Conservation (phyloP, 2,113 vertebrate genomes). For the Carettochelys insculpta region DNA sequence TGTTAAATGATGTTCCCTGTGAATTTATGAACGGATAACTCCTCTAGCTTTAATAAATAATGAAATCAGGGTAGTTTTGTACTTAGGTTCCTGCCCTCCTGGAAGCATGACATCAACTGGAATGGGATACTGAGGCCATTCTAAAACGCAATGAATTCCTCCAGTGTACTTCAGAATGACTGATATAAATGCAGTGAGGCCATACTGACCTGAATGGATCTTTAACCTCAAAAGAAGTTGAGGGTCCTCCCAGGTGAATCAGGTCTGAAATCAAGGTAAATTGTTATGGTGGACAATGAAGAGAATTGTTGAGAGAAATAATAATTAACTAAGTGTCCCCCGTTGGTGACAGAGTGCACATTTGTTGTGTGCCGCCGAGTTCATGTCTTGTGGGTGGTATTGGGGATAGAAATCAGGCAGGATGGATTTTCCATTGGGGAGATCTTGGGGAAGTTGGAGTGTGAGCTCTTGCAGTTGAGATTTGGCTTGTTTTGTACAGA, state of each 20-base stretch:
- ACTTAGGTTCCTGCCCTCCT: not conserved
- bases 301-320: not conserved
- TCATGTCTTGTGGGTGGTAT: not conserved
- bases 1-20: slow-evolving; percentile 2
- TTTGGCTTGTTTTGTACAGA: not conserved
- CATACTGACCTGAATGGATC: rapidly evolving
- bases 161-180: slow-evolving; percentile 13
- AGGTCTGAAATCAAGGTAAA: not conserved
- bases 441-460: not conserved
- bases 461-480: not conserved
- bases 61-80: slow-evolving; percentile 15
- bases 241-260: not conserved
- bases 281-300: not conserved
- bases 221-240: not conserved
- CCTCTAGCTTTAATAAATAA: slow-evolving; percentile 60
- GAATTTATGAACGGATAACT: slow-evolving; percentile 42
- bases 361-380: rapidly evolving
- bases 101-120: not conserved
- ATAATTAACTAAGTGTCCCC: rapidly evolving
- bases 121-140: slow-evolving; percentile 19
- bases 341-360: not conserved
- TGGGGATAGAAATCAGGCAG: not conserved
- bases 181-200: slow-evolving; percentile 27
- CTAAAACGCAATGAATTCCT: not conserved
- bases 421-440: not conserved